Evolutionary conservation across 2,888 invertebrate genomes (phyloP), one percentile per base, ranked within the genome.

Genomic region (Thysanoteuthis rhombus): DNA sequence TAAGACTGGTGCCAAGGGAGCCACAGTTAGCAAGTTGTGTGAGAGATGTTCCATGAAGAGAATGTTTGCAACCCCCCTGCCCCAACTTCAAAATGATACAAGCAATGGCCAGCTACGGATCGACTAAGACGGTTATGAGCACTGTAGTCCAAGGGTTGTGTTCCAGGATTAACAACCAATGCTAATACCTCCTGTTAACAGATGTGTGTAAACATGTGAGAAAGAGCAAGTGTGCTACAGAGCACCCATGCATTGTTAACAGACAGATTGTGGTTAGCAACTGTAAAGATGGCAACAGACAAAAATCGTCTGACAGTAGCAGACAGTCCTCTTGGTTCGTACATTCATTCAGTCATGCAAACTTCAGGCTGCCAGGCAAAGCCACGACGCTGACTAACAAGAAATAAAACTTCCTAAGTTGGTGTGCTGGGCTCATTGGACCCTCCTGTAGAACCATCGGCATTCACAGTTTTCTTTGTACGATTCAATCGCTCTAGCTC

Each of bases 401-500:
- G 32, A 91, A 45, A 52, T 52, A 52, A 91, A 91, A 45, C 32
- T 45, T 39, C 16, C 91, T 91, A 91, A 42, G 91, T 91, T 39
- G 91, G 91, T 45, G 91, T 91, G 91, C 40, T 45, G 40, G 91
- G 91, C 91, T 91, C 91, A 91, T 91, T 91, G n/a, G 91, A 91
- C 40, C 91, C 91, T 91, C 91, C 45, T 40, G 91, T 40, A n/a
- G 91, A 91, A 91, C 91, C 91, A 32, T 91, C 91, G 32, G 91
- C 91, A 91, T 40, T 91, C 45, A 91, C 93, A 28, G 94, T 90
- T 93, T 95, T 95, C 94, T 98, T 98, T 95, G 98, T 98, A 95
- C 98, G 98, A 95, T 98, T 98, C 96, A 99, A 98, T 95, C 99
- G 98, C 97, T 99, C 99, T 90, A 99, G 97, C 97, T 99, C 99